phyloP scores from a whole-genome alignment of 2,797 vertebrate genomes.

The Emys orbicularis region DNA sequence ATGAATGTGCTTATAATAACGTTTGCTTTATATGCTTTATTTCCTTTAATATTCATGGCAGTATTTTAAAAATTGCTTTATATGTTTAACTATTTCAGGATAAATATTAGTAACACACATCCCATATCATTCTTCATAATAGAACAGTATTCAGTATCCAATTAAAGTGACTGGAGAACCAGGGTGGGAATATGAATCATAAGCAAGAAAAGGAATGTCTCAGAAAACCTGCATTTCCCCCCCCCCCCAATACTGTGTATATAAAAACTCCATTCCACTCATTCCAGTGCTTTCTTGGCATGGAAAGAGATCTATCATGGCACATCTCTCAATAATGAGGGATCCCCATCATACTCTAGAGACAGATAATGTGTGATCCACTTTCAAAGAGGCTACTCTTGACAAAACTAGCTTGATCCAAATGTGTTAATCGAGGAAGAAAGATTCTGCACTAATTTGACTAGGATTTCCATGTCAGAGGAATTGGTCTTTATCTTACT shows the following conservation, averaged over 20 bases:
- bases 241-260: fast-evolving
- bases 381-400: not conserved
- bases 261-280: fast-evolving
- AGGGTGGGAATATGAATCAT: not conserved
- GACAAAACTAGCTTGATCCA: conserved; percentile 9
- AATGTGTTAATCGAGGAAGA: conserved; percentile 27
- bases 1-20: not conserved
- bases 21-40: not conserved
- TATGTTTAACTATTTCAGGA: not conserved
- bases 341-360: not conserved
- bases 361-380: fast-evolving
- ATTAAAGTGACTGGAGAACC: not conserved
- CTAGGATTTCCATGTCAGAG: not conserved
- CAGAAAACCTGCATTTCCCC: fast-evolving
- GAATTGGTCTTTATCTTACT: not conserved
- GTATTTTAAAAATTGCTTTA: not conserved
- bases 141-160: fast-evolving
- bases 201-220: not conserved
- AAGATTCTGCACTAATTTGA: conserved; percentile 26
- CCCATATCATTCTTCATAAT: not conserved
- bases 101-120: not conserved
- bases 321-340: fast-evolving
- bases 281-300: not conserved
- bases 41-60: not conserved
- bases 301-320: not conserved